Conservation (phyloP, 2,113 vertebrate genomes). For the Rhabdomys dilectus region DNA sequence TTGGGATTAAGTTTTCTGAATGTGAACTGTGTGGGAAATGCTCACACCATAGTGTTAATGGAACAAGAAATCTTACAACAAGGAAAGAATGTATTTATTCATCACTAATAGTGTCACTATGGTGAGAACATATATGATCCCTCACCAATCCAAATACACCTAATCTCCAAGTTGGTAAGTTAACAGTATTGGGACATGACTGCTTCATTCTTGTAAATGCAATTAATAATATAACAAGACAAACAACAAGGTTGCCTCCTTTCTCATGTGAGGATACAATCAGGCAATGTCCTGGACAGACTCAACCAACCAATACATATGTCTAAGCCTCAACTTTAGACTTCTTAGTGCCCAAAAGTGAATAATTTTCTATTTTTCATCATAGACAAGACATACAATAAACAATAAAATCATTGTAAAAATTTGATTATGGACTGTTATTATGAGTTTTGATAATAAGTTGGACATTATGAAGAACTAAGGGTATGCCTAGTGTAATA, state of each 20-base stretch:
- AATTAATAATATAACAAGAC: background rate
- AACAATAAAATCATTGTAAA: background rate
- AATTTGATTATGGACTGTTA: background rate
- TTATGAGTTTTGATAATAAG: background rate
- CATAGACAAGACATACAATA: background rate
- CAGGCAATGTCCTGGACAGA: background rate
- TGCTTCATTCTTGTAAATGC: fast-evolving
- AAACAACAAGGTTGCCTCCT: background rate
- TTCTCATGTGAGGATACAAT: background rate
- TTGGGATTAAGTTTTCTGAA: background rate
- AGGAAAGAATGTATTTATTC: background rate
- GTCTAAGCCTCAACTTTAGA: background rate
- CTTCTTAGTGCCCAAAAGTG: background rate
- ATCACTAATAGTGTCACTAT: background rate
- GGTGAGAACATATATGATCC: background rate
- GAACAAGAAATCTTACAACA: background rate
- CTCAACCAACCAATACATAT: background rate
- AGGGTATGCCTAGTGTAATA: background rate
- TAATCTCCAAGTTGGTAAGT: background rate
- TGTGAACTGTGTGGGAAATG: background rate
- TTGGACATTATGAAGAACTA: background rate
- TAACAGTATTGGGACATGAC: background rate
- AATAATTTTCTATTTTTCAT: background rate
- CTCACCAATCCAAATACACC: background rate
- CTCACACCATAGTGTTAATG: fast-evolving